Percentiles rank a stretch among this genome's conserved stretches.
phyloP scores from a whole-genome alignment of 2,888 invertebrate genomes.

The Thalpophila matura region DNA sequence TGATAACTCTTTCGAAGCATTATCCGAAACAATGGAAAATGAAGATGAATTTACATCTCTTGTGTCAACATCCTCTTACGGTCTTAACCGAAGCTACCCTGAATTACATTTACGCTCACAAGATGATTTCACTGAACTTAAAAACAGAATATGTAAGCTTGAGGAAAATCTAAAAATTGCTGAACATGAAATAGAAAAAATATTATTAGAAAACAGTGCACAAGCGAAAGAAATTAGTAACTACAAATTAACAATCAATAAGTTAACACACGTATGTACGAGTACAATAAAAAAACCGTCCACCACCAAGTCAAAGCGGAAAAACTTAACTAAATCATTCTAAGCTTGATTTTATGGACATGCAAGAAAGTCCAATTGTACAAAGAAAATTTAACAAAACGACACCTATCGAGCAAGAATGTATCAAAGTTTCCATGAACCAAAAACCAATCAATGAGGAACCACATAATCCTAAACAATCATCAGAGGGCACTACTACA shows the following conservation, averaged over 20 bases:
- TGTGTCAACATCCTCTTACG: background rate
- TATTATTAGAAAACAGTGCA: conserved; percentile 4
- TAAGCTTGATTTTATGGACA: background rate
- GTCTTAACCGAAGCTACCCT: background rate
- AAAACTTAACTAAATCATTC: background rate
- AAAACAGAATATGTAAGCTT: background rate
- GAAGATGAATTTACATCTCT: conserved; percentile 4
- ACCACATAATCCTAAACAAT: background rate
- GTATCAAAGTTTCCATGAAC: background rate
- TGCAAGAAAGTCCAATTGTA: background rate
- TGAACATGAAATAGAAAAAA: conserved; percentile 7
- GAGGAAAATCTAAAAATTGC: conserved; percentile 8
- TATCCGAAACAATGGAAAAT: background rate
- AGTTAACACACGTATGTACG: background rate
- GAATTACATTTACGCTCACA: conserved; percentile 1
- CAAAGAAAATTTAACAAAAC: background rate
- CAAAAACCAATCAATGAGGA: background rate
- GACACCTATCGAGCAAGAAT: background rate
- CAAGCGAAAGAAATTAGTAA: conserved; percentile 4
- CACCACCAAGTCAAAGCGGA: background rate
- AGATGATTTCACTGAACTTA: background rate
- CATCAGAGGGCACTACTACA: background rate
- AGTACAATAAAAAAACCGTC: background rate
- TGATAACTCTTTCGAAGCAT: conserved; percentile 1
- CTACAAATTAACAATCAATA: background rate